Evolutionary conservation across 2,797 vertebrate genomes (phyloP).

Genomic region (Rhynchonycteris naso): DNA sequence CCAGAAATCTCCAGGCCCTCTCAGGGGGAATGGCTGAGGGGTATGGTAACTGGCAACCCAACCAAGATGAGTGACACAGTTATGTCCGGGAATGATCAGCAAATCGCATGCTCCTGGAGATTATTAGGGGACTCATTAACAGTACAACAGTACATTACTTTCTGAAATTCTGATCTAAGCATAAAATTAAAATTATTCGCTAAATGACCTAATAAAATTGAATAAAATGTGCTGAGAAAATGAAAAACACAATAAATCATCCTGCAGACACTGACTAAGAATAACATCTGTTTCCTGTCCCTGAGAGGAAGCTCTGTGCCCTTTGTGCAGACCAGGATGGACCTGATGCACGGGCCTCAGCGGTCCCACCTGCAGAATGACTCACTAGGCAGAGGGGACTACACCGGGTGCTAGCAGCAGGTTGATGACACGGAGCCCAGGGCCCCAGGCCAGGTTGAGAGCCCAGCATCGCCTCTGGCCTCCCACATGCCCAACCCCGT

Average conservation of each 20-base stretch:
- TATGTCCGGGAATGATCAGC: constrained; percentile 86
- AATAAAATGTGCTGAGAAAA: constrained; percentile 87
- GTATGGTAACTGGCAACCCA: constrained; percentile 85
- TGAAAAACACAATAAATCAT: constrained; percentile 80
- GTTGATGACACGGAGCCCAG: accelerated
- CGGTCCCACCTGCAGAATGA: background rate
- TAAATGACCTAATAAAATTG: constrained; percentile 90
- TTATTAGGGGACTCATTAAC: constrained; percentile 90
- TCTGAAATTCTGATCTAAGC: constrained; percentile 89
- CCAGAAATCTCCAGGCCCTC: constrained; percentile 85
- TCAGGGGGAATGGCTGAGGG: constrained; percentile 84
- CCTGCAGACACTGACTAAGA: constrained; percentile 74
- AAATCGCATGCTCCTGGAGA: constrained; percentile 88
- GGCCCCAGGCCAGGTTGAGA: background rate
- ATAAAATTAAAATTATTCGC: constrained; percentile 91
- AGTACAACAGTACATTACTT: constrained; percentile 89
- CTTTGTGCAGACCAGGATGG: background rate
- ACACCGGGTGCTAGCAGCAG: background rate
- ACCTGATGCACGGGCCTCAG: background rate
- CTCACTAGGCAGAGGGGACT: background rate
- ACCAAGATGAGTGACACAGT: constrained; percentile 87
- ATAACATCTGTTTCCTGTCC: constrained; percentile 62
- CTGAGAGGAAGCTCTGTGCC: background rate
- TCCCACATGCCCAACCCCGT: background rate
- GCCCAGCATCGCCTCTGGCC: background rate